Percentiles rank a stretch among this genome's conserved stretches.
Evolutionary conservation across 2,888 invertebrate species (phyloP).

Genomic region (Parnassius apollo): DNA sequence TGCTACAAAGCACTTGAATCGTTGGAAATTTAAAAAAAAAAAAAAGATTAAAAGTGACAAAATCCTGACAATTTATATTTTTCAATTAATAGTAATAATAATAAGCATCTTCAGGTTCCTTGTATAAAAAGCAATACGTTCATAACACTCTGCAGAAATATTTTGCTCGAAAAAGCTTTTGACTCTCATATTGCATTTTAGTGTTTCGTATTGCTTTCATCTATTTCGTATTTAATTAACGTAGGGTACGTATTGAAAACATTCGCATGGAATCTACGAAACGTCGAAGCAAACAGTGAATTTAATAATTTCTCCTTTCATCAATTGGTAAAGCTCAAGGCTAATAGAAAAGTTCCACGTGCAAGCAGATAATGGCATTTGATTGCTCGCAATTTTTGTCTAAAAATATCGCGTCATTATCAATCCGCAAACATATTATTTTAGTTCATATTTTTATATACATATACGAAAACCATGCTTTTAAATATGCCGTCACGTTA

Average conservation of each 20-base stretch:
- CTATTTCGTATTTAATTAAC: background rate
- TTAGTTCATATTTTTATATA: slow-evolving; percentile 16
- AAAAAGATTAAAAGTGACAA: too few species aligned
- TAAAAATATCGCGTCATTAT: slow-evolving; percentile 24
- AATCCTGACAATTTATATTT: too few species aligned
- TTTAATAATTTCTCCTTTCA: slow-evolving; percentile 16
- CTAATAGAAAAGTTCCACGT: slow-evolving; percentile 49
- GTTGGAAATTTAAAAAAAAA: too few species aligned
- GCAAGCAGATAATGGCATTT: slow-evolving; percentile 48
- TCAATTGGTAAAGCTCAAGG: slow-evolving; percentile 21
- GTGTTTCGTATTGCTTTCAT: background rate
- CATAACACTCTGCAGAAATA: too few species aligned
- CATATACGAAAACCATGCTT: background rate
- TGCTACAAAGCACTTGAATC: too few species aligned
- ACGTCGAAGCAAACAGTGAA: background rate
- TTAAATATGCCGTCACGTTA: too few species aligned
- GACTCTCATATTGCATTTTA: background rate
- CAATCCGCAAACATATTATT: slow-evolving; percentile 6
- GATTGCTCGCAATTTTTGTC: slow-evolving; percentile 44
- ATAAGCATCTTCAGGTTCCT: too few species aligned
- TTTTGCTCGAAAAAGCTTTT: too few species aligned
- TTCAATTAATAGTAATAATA: too few species aligned
- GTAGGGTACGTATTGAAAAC: background rate
- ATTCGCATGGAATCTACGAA: background rate
- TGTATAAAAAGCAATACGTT: too few species aligned